Evolutionary conservation across 2,888 invertebrate genomes (phyloP).

Genomic region (Heliconius hortense): DNA sequence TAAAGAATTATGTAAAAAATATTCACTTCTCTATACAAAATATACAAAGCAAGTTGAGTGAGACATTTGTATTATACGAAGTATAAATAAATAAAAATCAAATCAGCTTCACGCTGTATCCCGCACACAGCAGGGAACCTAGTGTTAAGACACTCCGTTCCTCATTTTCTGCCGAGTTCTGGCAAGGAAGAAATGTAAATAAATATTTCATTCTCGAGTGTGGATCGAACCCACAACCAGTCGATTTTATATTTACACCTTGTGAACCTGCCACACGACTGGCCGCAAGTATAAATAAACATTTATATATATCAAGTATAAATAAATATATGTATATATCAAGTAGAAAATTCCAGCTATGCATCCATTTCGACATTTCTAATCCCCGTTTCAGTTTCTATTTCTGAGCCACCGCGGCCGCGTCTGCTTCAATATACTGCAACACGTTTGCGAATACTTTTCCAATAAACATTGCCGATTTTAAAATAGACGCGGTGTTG

Average conservation of each 20-base stretch:
- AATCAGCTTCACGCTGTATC: too few species aligned
- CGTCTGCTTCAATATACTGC: conserved; percentile 31
- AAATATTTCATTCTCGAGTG: too few species aligned
- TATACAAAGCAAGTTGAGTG: conserved; percentile 2
- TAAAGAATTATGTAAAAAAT: background rate
- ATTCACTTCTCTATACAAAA: conserved; percentile 1
- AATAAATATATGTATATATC: background rate
- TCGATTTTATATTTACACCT: too few species aligned
- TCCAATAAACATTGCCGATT: conserved; percentile 41
- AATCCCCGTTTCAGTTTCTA: conserved; percentile 32
- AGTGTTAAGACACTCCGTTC: too few species aligned
- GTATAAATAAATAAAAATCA: background rate
- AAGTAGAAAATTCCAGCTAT: conserved; percentile 24
- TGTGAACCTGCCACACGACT: too few species aligned
- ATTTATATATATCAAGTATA: too few species aligned
- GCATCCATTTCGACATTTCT: conserved; percentile 32
- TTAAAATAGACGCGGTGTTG: conserved; percentile 50
- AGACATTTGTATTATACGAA: background rate
- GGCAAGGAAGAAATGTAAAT: too few species aligned
- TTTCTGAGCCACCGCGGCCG: conserved; percentile 30
- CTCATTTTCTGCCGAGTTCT: too few species aligned
- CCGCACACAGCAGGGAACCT: too few species aligned
- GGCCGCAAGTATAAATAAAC: too few species aligned
- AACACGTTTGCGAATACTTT: conserved; percentile 39
- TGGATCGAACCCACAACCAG: too few species aligned